Percentiles rank a stretch among this genome's conserved stretches.
Evolutionary conservation across 2,113 vertebrate species (phyloP).

Genomic region (Atherinomorus stipes): DNA sequence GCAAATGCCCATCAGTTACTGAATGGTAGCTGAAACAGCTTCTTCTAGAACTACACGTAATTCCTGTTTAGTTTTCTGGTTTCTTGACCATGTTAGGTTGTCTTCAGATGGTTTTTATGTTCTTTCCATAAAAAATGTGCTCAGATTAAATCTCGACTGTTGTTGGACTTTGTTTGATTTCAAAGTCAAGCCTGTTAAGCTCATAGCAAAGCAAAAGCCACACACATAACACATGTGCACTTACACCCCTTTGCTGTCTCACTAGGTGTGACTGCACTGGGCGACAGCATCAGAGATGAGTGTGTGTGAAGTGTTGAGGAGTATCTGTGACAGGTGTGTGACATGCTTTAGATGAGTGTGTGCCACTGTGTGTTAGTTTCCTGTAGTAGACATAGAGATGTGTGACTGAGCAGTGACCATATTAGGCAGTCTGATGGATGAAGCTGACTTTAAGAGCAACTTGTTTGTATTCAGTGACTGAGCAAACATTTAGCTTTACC

Average conservation of each 20-base stretch:
- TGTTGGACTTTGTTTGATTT: conserved; percentile 21
- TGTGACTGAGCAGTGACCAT: conserved; percentile 32
- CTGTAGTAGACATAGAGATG: background rate
- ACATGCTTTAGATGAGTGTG: conserved; percentile 37
- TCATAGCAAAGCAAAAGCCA: conserved; percentile 15
- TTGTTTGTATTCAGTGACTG: conserved; percentile 35
- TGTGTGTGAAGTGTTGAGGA: conserved; percentile 32
- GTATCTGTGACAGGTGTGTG: conserved; percentile 58
- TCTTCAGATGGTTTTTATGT: background rate
- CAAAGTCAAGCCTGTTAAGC: conserved; percentile 19
- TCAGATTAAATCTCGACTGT: conserved; percentile 19
- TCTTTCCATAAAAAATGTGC: background rate
- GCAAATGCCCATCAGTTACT: background rate
- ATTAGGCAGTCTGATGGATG: conserved; percentile 22
- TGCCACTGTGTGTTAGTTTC: conserved; percentile 24
- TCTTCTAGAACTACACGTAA: background rate
- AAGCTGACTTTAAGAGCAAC: conserved; percentile 44
- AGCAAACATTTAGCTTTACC: conserved; percentile 42
- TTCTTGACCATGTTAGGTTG: conserved; percentile 4
- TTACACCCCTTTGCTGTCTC: conserved; percentile 41
- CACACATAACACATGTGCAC: conserved; percentile 21
- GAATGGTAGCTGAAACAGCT: background rate
- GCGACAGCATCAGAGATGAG: conserved; percentile 9
- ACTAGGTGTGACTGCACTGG: conserved; percentile 34
- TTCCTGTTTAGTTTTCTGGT: conserved; percentile 17